Conservation (phyloP, 2,888 invertebrate genomes). For the Megalurothrips usitatus region DNA sequence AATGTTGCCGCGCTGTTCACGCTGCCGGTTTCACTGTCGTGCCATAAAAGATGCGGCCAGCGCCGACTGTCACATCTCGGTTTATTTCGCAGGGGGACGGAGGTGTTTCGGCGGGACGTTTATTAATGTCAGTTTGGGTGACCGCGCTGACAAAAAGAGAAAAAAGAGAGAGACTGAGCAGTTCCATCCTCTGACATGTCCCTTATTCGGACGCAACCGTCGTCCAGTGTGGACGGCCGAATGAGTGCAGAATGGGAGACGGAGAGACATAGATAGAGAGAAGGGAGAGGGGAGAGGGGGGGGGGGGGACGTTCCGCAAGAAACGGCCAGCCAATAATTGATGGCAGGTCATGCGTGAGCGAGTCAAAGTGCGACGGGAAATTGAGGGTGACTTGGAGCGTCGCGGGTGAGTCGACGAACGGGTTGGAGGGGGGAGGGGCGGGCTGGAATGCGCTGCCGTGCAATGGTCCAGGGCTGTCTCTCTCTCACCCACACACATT, state of each 20-base stretch:
- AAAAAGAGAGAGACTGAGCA: background rate
- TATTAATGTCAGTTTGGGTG: background rate
- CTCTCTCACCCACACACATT: too few species aligned
- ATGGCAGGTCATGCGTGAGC: background rate
- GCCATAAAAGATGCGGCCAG: too few species aligned
- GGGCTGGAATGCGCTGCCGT: background rate
- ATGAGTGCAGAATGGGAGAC: background rate
- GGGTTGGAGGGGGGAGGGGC: background rate
- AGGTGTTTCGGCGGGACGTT: too few species aligned
- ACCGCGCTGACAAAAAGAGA: background rate
- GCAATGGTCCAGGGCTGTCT: too few species aligned
- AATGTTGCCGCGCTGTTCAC: too few species aligned
- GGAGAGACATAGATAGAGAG: too few species aligned
- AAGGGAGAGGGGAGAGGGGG: background rate
- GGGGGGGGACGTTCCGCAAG: background rate
- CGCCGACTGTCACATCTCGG: too few species aligned
- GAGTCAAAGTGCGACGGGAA: background rate
- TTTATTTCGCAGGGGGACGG: too few species aligned
- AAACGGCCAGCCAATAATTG: background rate
- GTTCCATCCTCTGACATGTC: too few species aligned
- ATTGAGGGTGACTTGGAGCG: background rate
- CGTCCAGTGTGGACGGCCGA: background rate
- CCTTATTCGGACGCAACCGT: background rate
- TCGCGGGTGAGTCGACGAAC: background rate
- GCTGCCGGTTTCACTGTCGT: too few species aligned